These are phyloP conservation scores for Panopea generosa DNA, from an alignment of 2,888 invertebrate genomes.

Conservation along the genomic window DNA sequence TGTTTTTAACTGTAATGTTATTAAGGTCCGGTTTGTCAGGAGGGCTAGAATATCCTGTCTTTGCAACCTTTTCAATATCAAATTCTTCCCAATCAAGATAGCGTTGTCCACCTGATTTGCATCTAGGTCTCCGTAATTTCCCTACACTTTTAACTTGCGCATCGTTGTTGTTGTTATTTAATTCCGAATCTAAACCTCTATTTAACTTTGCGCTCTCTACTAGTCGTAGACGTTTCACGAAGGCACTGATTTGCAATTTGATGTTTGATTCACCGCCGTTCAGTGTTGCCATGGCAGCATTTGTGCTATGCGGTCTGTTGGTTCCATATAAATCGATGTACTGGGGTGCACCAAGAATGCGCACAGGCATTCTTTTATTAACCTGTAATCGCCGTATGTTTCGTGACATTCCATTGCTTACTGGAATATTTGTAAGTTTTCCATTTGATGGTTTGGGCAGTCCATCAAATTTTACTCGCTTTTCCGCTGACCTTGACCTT, in stretches of 20 bases:
- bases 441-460: slow-evolving; percentile 11
- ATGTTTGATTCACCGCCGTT: slow-evolving; percentile 42
- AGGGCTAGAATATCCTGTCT: too few species aligned
- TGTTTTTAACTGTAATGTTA: too few species aligned
- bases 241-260: slow-evolving; percentile 43
- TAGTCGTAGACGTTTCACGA: slow-evolving; percentile 35
- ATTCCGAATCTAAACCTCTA: too few species aligned
- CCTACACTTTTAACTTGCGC: neutral
- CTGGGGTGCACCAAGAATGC: too few species aligned
- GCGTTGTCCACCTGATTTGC: slow-evolving; percentile 6
- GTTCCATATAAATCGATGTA: too few species aligned
- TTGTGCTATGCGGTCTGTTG: neutral
- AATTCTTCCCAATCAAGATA: slow-evolving; percentile 41
- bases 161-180: too few species aligned
- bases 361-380: too few species aligned
- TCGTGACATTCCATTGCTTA: too few species aligned
- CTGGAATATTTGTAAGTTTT: too few species aligned
- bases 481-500: slow-evolving; percentile 31
- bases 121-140: slow-evolving; percentile 32
- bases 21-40: too few species aligned
- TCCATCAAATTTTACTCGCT: slow-evolving; percentile 43
- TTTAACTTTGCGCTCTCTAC: slow-evolving; percentile 28
- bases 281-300: slow-evolving; percentile 14
- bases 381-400: too few species aligned
- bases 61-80: slow-evolving; percentile 33